Conservation (phyloP, 2,888 invertebrate genomes). For the Clivina fossor region DNA sequence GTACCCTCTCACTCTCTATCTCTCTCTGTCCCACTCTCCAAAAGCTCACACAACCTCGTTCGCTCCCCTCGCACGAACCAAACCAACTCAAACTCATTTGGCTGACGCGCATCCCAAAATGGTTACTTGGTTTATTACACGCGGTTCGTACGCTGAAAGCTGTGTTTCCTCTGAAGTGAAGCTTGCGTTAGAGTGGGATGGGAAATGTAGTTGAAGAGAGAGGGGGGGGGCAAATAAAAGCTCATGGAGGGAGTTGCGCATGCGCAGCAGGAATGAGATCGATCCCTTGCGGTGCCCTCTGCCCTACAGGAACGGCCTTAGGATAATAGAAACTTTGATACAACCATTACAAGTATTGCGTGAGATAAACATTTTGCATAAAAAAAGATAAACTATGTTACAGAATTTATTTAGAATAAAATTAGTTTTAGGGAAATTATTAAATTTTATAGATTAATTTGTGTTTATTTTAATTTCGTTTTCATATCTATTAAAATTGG, state of each 20-base stretch:
- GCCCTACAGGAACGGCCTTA: slow-evolving; percentile 21
- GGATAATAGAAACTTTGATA: too few relatives aligned
- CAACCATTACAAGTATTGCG: too few relatives aligned
- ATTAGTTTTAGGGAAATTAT: too few relatives aligned
- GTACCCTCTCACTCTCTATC: not conserved
- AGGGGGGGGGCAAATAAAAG: not conserved
- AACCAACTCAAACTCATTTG: too few relatives aligned
- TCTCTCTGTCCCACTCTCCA: not conserved
- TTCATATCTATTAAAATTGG: too few relatives aligned
- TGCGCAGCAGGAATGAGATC: slow-evolving; percentile 11
- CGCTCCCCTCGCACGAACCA: too few relatives aligned
- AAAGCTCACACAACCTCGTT: not conserved
- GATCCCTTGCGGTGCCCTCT: slow-evolving; percentile 26
- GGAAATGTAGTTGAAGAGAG: slow-evolving; percentile 1
- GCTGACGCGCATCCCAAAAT: slow-evolving; percentile 27
- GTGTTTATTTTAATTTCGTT: too few relatives aligned
- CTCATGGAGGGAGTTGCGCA: slow-evolving; percentile 13
- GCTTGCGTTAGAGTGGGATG: slow-evolving; percentile 15
- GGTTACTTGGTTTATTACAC: slow-evolving; percentile 35
- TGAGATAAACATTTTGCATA: too few relatives aligned
- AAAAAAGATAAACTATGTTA: too few relatives aligned
- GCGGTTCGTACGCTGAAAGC: slow-evolving; percentile 33
- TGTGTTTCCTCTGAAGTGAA: too few relatives aligned
- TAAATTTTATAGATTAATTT: too few relatives aligned
- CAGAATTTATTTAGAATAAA: too few relatives aligned